These are phyloP conservation scores for Sinonovacula constricta DNA, from an alignment of 1,140 invertebrate species.

Conservation along the genomic window DNA sequence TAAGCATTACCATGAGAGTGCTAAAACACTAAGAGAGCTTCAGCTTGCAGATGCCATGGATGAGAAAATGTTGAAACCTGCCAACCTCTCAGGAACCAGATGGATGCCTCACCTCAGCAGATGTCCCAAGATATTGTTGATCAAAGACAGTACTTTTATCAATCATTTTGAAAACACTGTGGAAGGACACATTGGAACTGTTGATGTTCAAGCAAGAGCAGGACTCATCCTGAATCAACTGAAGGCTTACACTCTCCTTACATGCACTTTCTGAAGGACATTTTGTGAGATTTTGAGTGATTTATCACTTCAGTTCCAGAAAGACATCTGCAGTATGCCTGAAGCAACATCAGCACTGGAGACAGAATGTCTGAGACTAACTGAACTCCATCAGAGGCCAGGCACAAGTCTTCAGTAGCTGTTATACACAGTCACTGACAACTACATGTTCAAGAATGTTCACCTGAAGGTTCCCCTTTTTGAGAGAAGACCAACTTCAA, in stretches of 20 bases:
- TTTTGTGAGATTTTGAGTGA: slow-evolving; percentile 17
- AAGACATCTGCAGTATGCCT: slow-evolving; percentile 11
- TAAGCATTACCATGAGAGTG: neutral
- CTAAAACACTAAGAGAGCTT: neutral
- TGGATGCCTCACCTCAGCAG: slow-evolving; percentile 9
- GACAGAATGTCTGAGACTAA: slow-evolving; percentile 11
- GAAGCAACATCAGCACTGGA: slow-evolving; percentile 20
- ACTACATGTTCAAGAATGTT: slow-evolving; percentile 16
- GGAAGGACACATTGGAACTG: too few species aligned
- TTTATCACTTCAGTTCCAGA: slow-evolving; percentile 32
- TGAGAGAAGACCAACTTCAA: slow-evolving; percentile 8
- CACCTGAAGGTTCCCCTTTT: neutral
- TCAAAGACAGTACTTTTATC: too few species aligned
- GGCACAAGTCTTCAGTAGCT: slow-evolving; percentile 6
- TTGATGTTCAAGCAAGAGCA: too few species aligned
- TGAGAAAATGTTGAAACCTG: neutral
- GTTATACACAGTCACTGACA: neutral
- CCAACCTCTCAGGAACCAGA: neutral
- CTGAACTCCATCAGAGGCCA: neutral
- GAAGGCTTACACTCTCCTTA: slow-evolving; percentile 16
- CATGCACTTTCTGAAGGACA: slow-evolving; percentile 44
- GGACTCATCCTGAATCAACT: too few species aligned
- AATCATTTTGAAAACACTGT: too few species aligned
- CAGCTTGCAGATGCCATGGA: neutral
- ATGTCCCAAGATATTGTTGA: too few species aligned